phyloP scores from a whole-genome alignment of 2,888 invertebrate species.

The Agelastica alni region DNA sequence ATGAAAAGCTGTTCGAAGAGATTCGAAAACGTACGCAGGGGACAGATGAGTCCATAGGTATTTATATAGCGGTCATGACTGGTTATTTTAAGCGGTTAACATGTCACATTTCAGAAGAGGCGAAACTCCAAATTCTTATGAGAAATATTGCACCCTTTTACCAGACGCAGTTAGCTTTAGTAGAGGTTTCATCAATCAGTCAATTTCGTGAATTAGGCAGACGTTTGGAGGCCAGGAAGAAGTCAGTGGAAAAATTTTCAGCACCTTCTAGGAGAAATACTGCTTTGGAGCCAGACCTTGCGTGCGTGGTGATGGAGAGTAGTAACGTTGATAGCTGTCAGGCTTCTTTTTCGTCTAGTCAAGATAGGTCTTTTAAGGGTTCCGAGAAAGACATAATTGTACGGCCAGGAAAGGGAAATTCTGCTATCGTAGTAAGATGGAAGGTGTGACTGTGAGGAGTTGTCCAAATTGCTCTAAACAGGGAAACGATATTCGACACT shows the following conservation, averaged over 20 bases:
- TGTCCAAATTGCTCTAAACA: background rate
- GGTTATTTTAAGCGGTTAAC: constrained; percentile 21
- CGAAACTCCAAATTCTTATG: constrained; percentile 21
- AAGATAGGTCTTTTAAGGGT: background rate
- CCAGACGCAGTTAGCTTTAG: background rate
- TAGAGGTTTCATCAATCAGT: background rate
- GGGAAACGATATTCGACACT: background rate
- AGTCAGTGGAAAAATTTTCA: background rate
- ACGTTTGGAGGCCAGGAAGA: background rate
- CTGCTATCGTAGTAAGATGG: background rate
- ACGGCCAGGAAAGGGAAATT: background rate
- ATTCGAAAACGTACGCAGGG: constrained; percentile 27
- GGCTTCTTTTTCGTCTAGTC: background rate
- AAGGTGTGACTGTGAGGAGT: background rate
- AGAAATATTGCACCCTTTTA: constrained; percentile 16
- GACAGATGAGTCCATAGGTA: constrained; percentile 3
- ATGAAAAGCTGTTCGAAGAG: constrained; percentile 34
- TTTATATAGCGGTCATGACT: constrained; percentile 10
- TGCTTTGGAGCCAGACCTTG: constrained; percentile 2
- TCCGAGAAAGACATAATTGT: too few relatives aligned
- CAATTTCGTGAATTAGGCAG: background rate
- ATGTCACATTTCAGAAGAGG: constrained; percentile 15
- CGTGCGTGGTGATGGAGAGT: background rate
- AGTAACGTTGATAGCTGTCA: background rate
- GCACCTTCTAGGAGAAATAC: background rate